Base-by-base conservation (phyloP, 2,888 invertebrate genomes). In the Barypeithes pellucidus region DNA sequence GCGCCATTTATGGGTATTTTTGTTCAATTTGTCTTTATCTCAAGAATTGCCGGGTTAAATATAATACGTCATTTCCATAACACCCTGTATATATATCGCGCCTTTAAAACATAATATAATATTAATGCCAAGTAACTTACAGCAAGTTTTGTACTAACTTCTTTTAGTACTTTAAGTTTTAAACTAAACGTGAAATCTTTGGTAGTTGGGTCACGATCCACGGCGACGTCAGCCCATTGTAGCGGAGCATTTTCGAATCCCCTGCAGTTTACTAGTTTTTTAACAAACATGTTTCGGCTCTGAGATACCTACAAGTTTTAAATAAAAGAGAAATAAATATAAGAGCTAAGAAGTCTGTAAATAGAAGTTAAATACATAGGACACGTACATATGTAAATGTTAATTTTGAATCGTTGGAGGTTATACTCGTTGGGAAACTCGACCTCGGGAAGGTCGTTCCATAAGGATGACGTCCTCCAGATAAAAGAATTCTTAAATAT, bases 111-210 rank as follows among this genome's bases (percentile, higher is more conserved):
- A 65, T 33, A 50, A 65, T 65, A 65, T 18, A 65, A 65, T 65
- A 52, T 65, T 57, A 67, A 67, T 50, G 50, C 43, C 65, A 60
- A 60, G 59, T 36, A 62, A 69, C 73, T 70, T 69, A 73, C 69
- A 16, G 61, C 39, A 62, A 74, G 71, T 60, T 71, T 71, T 33
- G 65, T 67, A 33, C 68, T 67, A 67, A 73, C 59, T 73, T 73
- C 69, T 59, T 63, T 68, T 47, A 61, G 39, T 65, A 70, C 61
- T 43, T 41, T 60, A 39, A 70, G 36, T 59, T 59, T 66, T 18
- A 69, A 20, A 59, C 52, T 65, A 50, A 69, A 73, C 24, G 57
- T 36, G 50, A 60, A 69, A 24, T 66, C 52, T 47, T 73, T 70
- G 9, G 60, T 69, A 62, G 41, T 66, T 45, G 60, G 52, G 45